These are phyloP conservation scores for Zosterops lateralis DNA, from an alignment of 2,113 vertebrate genomes.

Conservation along the genomic window DNA sequence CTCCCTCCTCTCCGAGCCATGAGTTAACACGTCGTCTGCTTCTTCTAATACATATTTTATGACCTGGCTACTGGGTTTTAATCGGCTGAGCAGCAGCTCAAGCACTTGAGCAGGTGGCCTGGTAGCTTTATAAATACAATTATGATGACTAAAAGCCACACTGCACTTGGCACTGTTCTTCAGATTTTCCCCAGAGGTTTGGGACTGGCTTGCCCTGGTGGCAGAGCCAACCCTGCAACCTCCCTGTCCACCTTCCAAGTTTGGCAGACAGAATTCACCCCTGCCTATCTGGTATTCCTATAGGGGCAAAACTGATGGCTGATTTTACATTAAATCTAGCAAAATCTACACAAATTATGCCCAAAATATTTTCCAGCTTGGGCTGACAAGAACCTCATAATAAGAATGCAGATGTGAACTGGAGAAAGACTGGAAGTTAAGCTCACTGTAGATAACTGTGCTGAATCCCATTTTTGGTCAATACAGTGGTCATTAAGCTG, in stretches of 20 bases:
- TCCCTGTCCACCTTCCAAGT: background rate
- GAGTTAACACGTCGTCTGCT: background rate
- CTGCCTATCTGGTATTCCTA: background rate
- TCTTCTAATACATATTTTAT: conserved; percentile 60
- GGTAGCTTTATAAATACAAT: conserved; percentile 47
- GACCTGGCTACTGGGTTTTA: conserved; percentile 1
- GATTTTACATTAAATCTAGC: background rate
- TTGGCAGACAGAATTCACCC: background rate
- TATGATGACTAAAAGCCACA: conserved; percentile 40
- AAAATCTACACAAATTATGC: background rate
- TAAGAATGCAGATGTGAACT: background rate
- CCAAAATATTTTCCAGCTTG: background rate
- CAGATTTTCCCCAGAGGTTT: background rate
- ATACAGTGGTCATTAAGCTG: background rate
- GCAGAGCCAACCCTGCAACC: background rate
- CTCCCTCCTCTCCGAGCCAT: background rate
- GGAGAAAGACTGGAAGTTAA: background rate
- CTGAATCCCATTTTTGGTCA: background rate
- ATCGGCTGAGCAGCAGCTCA: background rate
- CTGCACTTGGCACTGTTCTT: background rate
- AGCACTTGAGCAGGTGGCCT: conserved; percentile 47
- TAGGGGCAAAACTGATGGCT: background rate
- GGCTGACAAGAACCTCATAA: background rate
- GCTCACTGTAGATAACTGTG: background rate
- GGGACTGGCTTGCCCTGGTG: background rate